Base-by-base conservation (phyloP, 2,113 vertebrate genomes). In the Perca flavescens region DNA sequence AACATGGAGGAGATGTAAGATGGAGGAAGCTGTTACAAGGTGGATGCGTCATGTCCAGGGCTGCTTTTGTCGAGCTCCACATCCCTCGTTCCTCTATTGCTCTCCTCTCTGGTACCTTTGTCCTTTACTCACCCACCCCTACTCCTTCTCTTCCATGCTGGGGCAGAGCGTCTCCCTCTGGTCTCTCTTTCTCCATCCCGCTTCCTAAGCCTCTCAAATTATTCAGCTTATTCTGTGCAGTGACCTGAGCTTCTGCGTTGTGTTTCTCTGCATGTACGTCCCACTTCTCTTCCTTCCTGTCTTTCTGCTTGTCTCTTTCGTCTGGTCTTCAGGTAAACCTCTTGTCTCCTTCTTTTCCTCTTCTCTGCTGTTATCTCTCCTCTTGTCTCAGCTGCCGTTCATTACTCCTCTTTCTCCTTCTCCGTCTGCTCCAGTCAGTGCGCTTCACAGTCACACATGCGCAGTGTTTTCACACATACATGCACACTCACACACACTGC, bases 1-100 rank as follows among this genome's bases (percentile, higher is more conserved):
- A 89, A 79, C 86, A 92, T 82, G 78, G 88, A 86, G 84, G 81
- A 56, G 79, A 86, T 62, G 84, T 91, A 95, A 94, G 94, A 95
- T 95, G 94, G 94, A 94, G 92, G 91, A 89, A 76, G 84, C 89
- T 65, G 84, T 86, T 83, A 61, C 53, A 76, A 89, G 88, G 86
- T 87, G 86, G 89, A 91, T 84, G 86, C 86, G 93, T 93, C 91
- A 92, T 60, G 64, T 88, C 78, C 73, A 57, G 0, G 63, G 79
- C 28, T 69, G 89, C 79, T 70, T 52, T 61, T 50, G 11, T 65
- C 14, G 43, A 67, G 66, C 76, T 62, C 79, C 0, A 22, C 72
- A 61, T 87, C 88, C 47, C 68, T 58, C 11, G 43, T 66, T 73
- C 47, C 65, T 16, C 63, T 54, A 34, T 68, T 68, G 21, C 58